A percentile compares a stretch with the other conserved stretches of the same genome.
These are phyloP conservation scores for Bellardia bayeri DNA, from an alignment of 2,888 invertebrate genomes.

Conservation along the genomic window DNA sequence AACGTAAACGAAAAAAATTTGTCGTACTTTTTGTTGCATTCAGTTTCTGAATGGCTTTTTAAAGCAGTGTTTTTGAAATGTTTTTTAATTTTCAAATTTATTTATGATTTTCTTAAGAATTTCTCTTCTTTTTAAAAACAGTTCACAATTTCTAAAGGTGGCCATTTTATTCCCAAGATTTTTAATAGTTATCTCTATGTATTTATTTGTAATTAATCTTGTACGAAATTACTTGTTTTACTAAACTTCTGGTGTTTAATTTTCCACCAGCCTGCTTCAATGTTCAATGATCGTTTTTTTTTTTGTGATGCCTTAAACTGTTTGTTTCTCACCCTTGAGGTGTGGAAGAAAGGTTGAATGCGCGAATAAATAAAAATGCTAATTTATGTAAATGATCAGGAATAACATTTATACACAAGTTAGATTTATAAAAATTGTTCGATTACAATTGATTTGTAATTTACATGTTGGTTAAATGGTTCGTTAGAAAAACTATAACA, in stretches of 20 bases:
- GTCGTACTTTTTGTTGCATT: too few species aligned
- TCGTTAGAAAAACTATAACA: conserved; percentile 63
- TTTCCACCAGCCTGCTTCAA: conserved; percentile 50
- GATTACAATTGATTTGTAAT: conserved; percentile 71
- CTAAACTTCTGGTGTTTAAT: conserved; percentile 21
- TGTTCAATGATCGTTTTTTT: not conserved
- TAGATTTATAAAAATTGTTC: conserved; percentile 48
- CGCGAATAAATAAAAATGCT: conserved; percentile 38
- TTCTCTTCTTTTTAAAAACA: too few species aligned
- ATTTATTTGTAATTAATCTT: too few species aligned
- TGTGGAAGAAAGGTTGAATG: not conserved
- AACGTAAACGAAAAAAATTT: too few species aligned
- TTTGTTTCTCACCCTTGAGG: not conserved
- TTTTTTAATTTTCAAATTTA: too few species aligned
- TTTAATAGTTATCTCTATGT: too few species aligned
- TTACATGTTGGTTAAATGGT: conserved; percentile 72
- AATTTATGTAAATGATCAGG: conserved; percentile 66
- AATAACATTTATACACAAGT: conserved; percentile 5
- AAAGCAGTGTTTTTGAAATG: too few species aligned
- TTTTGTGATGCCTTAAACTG: not conserved
- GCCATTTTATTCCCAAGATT: too few species aligned
- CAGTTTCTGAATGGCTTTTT: too few species aligned
- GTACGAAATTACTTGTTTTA: not conserved
- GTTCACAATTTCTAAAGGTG: too few species aligned
- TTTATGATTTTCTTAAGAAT: too few species aligned